Evolutionary conservation across 2,888 invertebrate genomes (phyloP), one percentile per base, ranked within the genome.

Genomic region (Stenchaetothrips biformis): DNA sequence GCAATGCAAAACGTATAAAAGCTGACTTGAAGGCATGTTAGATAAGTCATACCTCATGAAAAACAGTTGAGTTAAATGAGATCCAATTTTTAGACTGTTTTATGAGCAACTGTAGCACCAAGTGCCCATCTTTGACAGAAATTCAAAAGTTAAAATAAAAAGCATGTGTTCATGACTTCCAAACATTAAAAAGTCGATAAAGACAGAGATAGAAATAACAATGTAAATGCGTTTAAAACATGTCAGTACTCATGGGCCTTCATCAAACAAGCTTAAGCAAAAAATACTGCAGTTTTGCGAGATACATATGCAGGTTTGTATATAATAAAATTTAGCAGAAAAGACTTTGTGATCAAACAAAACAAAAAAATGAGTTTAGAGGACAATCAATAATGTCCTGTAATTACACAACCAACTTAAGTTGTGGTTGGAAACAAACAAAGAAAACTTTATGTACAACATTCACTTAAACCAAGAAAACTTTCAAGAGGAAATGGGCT

Each of bases 371-470:
- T 74, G 67, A 74, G 21, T 11, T 9, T 18, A 67, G 11, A 21
- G 8, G 67, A 11, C 67, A 25, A 53, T 25, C 67, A 25, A 53
- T 9, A 25, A 74, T 74, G 67, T 21, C 2, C 25, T 74, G 67
- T 53, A 37, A 37, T 37, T 21, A 25, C 25, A 74, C 67, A 74
- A 74, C 25, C 67, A 74, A 21, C 11, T 25, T 74, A 11, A 25
- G 37, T 74, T 74, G 9, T 74, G 25, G 67, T 74, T 74, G 25
- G 67, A 25, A 8, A 8, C 67, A 74, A 74, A 74, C 8, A 18
- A 53, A 53, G n/a, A 67, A 67, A 67, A 18, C n/a, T 21, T 9
- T 53, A 53, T 53, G 67, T 67, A 74, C 67, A 74, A 74, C 21
- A n/a, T 21, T 25, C 67, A 74, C 21, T 25, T 74, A 21, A 25